phyloP scores from a whole-genome alignment of 2,888 invertebrate genomes.

The Drosophila nr. perissopoda region DNA sequence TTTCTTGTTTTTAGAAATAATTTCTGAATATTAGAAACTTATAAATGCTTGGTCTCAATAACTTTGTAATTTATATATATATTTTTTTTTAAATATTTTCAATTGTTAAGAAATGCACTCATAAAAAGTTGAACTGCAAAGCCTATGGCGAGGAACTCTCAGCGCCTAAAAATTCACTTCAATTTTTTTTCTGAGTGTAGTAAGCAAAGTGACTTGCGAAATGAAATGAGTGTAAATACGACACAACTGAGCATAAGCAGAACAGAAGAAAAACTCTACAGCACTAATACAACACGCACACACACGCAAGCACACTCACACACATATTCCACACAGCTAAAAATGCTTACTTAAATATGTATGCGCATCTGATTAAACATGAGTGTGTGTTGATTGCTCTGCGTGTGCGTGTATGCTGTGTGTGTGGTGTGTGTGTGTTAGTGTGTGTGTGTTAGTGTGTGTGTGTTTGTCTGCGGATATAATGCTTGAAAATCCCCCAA shows the following conservation, averaged over 20 bases:
- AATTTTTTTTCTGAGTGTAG: conserved; percentile 24
- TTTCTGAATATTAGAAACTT: neutral
- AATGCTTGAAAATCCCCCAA: conserved; percentile 61
- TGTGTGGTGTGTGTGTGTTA: conserved; percentile 41
- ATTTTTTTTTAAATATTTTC: too few species aligned
- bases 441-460: conserved; percentile 21
- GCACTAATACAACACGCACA: conserved; percentile 17
- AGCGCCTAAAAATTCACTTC: neutral
- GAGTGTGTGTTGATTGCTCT: conserved; percentile 56
- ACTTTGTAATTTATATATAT: too few species aligned
- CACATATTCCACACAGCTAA: conserved; percentile 13
- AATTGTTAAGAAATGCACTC: too few species aligned
- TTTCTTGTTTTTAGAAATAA: neutral
- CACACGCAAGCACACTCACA: conserved; percentile 13
- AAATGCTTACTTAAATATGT: conserved; percentile 72
- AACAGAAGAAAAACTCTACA: conserved; percentile 20
- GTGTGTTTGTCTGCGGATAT: conserved; percentile 31
- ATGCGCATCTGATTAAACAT: conserved; percentile 78
- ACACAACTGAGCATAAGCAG: conserved; percentile 28
- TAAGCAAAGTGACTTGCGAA: conserved; percentile 67
- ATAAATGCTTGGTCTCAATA: too few species aligned
- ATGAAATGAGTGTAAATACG: conserved; percentile 77
- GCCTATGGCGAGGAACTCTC: neutral
- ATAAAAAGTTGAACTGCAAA: too few species aligned
- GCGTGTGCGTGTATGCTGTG: conserved; percentile 29